Percentiles rank a stretch among this genome's conserved stretches.
These are phyloP conservation scores for Colossoma macropomum DNA, from an alignment of 2,113 vertebrate genomes.

Conservation along the genomic window DNA sequence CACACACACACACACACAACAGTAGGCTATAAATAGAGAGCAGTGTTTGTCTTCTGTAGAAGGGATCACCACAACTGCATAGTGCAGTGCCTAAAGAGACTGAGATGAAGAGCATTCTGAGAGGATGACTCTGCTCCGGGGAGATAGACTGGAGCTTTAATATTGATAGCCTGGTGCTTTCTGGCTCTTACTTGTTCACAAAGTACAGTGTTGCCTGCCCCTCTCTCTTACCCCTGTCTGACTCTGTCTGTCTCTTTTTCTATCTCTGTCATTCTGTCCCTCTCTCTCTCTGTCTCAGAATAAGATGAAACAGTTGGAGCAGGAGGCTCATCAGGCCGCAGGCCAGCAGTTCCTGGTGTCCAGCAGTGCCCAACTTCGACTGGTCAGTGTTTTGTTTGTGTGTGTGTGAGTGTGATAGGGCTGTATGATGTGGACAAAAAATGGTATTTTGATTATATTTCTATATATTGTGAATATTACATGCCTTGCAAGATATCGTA, in stretches of 20 bases:
- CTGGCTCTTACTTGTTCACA: background rate
- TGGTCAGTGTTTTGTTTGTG: slow-evolving; percentile 75
- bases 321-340: slow-evolving; percentile 85
- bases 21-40: background rate
- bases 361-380: slow-evolving; percentile 86
- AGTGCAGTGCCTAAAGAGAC: background rate
- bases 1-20: background rate
- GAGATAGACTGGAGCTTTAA: slow-evolving; percentile 1
- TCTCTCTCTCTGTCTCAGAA: slow-evolving; percentile 66
- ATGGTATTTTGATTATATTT: background rate
- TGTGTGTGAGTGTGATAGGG: slow-evolving; percentile 8
- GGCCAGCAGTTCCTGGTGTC: slow-evolving; percentile 88
- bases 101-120: background rate
- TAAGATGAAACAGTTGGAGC: slow-evolving; percentile 86
- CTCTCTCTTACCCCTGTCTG: background rate
- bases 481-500: too few relatives aligned
- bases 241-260: slow-evolving; percentile 10
- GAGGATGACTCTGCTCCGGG: background rate
- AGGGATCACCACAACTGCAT: background rate
- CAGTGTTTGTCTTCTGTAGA: background rate
- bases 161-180: slow-evolving; percentile 15
- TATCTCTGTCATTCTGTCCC: slow-evolving; percentile 40
- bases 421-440: background rate
- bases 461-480: background rate
- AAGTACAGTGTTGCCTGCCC: slow-evolving; percentile 5